A percentile compares a stretch with the other conserved stretches of the same genome.
Conservation (phyloP, 2,888 invertebrate genomes). For the Hemistola chrysoprasaria region DNA sequence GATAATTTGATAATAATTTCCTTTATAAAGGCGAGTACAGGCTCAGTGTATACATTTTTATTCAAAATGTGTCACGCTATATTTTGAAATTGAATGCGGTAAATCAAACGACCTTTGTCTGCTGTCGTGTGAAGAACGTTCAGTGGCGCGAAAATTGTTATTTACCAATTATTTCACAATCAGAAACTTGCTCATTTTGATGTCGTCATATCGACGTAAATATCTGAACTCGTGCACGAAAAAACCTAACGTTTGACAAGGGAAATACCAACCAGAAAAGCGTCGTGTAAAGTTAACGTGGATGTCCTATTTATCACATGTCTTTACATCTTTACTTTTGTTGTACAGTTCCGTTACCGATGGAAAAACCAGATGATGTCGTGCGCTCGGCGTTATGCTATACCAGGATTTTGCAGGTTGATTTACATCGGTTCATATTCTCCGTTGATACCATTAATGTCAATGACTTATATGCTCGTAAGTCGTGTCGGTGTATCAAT, state of each 20-base stretch:
- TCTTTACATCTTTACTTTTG: constrained; percentile 47
- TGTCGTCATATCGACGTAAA: constrained; percentile 41
- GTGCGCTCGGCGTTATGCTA: constrained; percentile 27
- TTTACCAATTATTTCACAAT: constrained; percentile 61
- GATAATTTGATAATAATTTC: too few relatives aligned
- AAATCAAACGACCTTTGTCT: constrained; percentile 50
- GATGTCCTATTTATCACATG: constrained; percentile 25
- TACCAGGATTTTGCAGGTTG: constrained; percentile 39
- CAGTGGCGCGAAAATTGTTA: constrained; percentile 53
- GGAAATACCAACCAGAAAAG: constrained; percentile 14
- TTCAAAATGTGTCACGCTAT: constrained; percentile 30
- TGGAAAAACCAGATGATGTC: constrained; percentile 52
- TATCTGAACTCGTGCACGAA: constrained; percentile 5
- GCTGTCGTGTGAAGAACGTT: constrained; percentile 46
- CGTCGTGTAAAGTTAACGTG: constrained; percentile 11
- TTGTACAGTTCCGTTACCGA: constrained; percentile 52
- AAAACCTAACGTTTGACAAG: constrained; percentile 15
- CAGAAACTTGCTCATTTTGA: constrained; percentile 46
- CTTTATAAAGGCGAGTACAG: too few relatives aligned
- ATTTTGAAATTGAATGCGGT: constrained; percentile 37
- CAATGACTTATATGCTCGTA: constrained; percentile 32
- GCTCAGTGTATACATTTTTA: too few relatives aligned
- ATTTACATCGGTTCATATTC: constrained; percentile 20
- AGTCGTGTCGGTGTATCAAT: neutral
- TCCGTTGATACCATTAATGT: constrained; percentile 32